phyloP scores from a whole-genome alignment of 1,140 invertebrate species.

The Hestina assimilis region DNA sequence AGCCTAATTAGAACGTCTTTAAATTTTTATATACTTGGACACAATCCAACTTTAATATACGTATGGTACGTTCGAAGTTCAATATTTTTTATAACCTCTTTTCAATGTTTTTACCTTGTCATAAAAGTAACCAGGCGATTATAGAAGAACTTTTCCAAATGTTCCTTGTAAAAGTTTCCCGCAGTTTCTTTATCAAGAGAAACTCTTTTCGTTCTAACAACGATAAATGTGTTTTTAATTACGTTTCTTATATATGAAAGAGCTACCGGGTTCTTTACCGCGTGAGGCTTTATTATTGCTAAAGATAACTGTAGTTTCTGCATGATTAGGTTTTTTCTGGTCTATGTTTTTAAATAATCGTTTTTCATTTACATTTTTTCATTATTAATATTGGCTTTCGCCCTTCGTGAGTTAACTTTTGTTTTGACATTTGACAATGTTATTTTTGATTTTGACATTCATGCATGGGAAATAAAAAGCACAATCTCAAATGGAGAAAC shows the following conservation, averaged over 20 bases:
- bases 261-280: slow-evolving; percentile 83
- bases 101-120: slow-evolving; percentile 80
- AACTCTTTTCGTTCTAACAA: slow-evolving; percentile 84
- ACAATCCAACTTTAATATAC: no score
- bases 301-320: slow-evolving; percentile 78
- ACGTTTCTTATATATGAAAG: slow-evolving; percentile 83
- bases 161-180: slow-evolving; percentile 90
- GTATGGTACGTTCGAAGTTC: no score
- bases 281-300: slow-evolving; percentile 87
- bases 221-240: slow-evolving; percentile 87
- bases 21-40: no score
- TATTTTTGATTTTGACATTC: not conserved
- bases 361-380: slow-evolving; percentile 5
- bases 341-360: not conserved
- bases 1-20: no score
- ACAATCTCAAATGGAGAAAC: not conserved
- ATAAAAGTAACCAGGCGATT: slow-evolving; percentile 92
- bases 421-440: not conserved
- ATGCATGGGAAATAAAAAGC: not conserved
- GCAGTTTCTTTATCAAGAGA: slow-evolving; percentile 82
- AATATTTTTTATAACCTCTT: not conserved
- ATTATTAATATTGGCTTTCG: not conserved
- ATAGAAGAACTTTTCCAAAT: slow-evolving; percentile 92
- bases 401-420: not conserved
- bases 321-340: slow-evolving; percentile 31